Evolutionary conservation across 2,113 vertebrate species (phyloP).

Genomic region (Pygoscelis antarcticus): DNA sequence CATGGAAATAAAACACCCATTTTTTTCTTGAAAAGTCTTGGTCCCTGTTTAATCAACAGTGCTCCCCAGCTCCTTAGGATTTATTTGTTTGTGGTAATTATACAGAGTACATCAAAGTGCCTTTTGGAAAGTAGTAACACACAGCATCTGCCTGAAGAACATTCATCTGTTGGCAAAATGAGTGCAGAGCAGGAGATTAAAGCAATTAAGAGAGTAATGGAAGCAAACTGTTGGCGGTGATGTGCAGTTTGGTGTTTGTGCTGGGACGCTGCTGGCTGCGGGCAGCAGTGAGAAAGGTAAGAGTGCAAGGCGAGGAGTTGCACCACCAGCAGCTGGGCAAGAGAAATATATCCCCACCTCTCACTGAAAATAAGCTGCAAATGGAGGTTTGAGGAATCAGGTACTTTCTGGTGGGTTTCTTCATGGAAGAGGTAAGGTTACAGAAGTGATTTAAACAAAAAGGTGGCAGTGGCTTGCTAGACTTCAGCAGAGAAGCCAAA

Average conservation of each 20-base stretch:
- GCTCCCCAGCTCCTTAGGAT: not conserved
- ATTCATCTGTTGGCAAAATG: conserved; percentile 2
- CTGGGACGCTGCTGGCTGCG: fast-evolving
- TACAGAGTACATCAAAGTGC: not conserved
- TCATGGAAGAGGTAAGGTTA: not conserved
- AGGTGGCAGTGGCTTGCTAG: not conserved
- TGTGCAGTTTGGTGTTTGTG: not conserved
- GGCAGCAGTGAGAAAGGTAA: not conserved
- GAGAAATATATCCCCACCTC: not conserved
- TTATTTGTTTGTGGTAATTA: not conserved
- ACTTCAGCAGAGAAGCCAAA: not conserved
- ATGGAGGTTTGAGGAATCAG: not conserved
- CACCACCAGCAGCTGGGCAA: not conserved
- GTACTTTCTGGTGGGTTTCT: not conserved
- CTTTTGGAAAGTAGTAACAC: not conserved
- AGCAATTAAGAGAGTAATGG: not conserved
- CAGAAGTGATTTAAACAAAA: not conserved
- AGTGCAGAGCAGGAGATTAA: not conserved
- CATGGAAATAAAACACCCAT: not conserved
- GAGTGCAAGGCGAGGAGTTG: not conserved
- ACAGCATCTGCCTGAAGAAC: not conserved
- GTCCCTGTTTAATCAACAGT: not conserved
- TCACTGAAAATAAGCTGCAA: not conserved
- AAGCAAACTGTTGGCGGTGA: not conserved
- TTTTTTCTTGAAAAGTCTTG: not conserved